These are phyloP conservation scores for Megaceryle maxima DNA, from an alignment of 2,113 vertebrate species.

Conservation along the genomic window DNA sequence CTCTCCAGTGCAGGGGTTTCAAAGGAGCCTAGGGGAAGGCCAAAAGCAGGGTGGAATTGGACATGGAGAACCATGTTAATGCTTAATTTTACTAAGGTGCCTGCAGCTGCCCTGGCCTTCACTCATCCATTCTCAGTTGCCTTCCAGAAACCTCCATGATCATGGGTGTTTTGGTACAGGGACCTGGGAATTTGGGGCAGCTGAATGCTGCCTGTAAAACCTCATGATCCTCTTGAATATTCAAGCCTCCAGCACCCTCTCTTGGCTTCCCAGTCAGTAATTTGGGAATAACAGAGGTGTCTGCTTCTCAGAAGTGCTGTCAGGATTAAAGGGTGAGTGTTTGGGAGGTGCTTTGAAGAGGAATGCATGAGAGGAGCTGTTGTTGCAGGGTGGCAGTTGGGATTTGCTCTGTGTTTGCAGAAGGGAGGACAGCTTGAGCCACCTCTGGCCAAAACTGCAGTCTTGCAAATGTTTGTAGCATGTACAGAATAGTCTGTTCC, in stretches of 20 bases:
- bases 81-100: neutral
- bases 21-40: neutral
- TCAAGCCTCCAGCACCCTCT: neutral
- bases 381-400: neutral
- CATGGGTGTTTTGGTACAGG: neutral
- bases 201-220: neutral
- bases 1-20: neutral
- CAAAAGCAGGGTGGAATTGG: neutral
- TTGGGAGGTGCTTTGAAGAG: neutral
- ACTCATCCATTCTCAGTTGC: neutral
- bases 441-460: neutral
- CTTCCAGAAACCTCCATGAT: neutral
- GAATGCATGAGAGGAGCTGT: neutral
- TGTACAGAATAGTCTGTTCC: neutral
- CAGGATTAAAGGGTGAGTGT: neutral
- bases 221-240: neutral
- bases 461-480: neutral
- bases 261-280: neutral
- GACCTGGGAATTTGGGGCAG: neutral
- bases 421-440: neutral
- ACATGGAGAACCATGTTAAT: neutral
- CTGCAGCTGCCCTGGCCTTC: neutral
- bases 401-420: neutral
- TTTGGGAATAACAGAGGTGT: neutral
- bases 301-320: slow-evolving; percentile 10